Conservation (phyloP, 2,797 vertebrate species). For the Rhinogobio ventralis region DNA sequence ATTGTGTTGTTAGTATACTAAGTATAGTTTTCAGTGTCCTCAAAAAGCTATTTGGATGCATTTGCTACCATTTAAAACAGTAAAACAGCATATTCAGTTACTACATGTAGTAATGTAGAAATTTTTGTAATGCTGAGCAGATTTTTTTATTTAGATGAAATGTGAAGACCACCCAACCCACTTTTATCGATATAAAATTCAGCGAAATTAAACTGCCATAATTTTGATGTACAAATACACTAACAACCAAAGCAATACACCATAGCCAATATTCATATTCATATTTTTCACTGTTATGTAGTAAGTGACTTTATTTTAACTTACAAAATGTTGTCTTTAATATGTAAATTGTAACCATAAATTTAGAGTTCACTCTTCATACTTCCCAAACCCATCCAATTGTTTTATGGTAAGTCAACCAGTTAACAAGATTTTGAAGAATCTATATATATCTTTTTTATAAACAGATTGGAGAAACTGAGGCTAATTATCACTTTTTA, state of each 20-base stretch:
- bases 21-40: neutral
- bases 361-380: neutral
- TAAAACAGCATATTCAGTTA: neutral
- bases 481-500: neutral
- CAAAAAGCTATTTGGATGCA: neutral
- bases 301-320: accelerated
- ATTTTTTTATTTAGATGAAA: neutral
- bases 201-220: neutral
- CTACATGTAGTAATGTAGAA: too few species aligned
- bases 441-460: too few species aligned
- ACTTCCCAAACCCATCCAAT: neutral
- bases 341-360: neutral
- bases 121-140: neutral
- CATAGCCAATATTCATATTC: neutral
- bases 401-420: neutral
- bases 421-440: neutral
- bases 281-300: neutral
- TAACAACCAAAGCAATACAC: neutral
- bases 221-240: neutral
- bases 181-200: neutral
- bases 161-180: neutral
- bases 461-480: neutral
- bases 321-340: neutral
- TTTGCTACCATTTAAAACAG: neutral
- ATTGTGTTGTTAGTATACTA: neutral